A percentile compares a stretch with the other conserved stretches of the same genome.
These are phyloP conservation scores for Paramacrobiotus metropolitanus DNA, from an alignment of 1,140 invertebrate genomes.

Conservation along the genomic window DNA sequence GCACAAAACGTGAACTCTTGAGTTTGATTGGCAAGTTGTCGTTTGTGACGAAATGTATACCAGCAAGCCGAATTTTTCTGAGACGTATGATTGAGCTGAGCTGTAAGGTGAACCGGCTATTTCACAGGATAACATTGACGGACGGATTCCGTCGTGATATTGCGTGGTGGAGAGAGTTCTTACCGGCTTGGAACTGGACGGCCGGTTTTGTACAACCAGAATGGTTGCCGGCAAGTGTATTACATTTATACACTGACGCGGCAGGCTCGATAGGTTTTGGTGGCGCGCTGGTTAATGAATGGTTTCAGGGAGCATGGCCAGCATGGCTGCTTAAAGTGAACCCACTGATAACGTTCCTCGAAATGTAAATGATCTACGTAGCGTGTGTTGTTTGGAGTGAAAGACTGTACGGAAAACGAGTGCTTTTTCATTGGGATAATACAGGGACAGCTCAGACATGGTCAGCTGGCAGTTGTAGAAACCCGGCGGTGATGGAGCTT, in stretches of 20 bases:
- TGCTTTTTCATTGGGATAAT: neutral
- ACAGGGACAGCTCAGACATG: neutral
- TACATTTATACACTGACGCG: neutral
- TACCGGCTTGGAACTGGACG: neutral
- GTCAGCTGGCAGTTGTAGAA: neutral
- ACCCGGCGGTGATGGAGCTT: neutral
- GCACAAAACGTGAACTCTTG: neutral
- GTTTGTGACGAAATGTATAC: neutral
- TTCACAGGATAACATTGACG: neutral
- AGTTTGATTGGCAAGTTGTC: neutral
- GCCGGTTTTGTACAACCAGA: neutral
- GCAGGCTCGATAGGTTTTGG: neutral
- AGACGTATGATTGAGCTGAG: neutral
- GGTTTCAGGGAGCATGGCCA: neutral
- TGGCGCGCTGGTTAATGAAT: neutral
- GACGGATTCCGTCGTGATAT: neutral
- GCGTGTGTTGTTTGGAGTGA: neutral
- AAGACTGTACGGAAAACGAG: neutral
- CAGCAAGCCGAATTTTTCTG: neutral
- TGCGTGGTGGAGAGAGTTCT: neutral
- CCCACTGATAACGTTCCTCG: neutral
- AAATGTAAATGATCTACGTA: neutral
- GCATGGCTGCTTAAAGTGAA: neutral
- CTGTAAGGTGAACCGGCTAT: neutral
- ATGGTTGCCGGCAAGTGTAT: neutral